Evolutionary conservation across 1,140 invertebrate genomes (phyloP), one percentile per base, ranked within the genome.

Genomic region (Harlomillsia oculata): DNA sequence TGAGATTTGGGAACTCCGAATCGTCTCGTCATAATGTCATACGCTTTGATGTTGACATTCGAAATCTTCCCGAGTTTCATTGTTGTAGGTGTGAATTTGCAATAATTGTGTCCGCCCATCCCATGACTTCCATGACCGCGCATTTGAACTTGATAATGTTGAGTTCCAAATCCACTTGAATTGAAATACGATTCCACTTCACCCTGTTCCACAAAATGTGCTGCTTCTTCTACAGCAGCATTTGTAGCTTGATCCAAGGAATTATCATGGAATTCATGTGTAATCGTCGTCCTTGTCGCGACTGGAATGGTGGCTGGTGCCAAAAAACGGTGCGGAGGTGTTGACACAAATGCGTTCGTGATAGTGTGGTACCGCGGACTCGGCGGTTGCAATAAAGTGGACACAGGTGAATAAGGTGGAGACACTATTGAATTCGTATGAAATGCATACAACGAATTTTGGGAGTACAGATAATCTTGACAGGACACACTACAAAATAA

Each of bases 261-360:
- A 28, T 50, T 50, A 26, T 39, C 34, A 25, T 37, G 26, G 32
- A 37, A 9, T 25, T 50, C 48, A 89, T 89, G n/a, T n/a, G n/a
- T n/a, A n/a, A n/a, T n/a, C n/a, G n/a, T n/a, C 3, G 48, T n/a
- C 8, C 16, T 16, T 1, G 48, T n/a, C 2, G 13, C 48, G 16
- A 50, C 48, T 29, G 30, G 28, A 1, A 30, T 32, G 14, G 45
- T 32, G 14, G 45, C 45, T 32, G 28, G 16, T 8, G 45, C 44
- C 16, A 30, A 28, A 14, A 34, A 34, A 9, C n/a, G 32, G 8
- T 34, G 32, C n/a, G 32, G 32, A n/a, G 45, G 3, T 20, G 28
- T n/a, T 48, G 45, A 48, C 29, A n/a, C 45, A 48, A 16, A 20
- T 16, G 45, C 30, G 28, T 32, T 32, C 34, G 28, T 16, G 18